These are phyloP conservation scores for Sinocyclocheilus anophthalmus DNA, from an alignment of 2,113 vertebrate species.

Conservation along the genomic window DNA sequence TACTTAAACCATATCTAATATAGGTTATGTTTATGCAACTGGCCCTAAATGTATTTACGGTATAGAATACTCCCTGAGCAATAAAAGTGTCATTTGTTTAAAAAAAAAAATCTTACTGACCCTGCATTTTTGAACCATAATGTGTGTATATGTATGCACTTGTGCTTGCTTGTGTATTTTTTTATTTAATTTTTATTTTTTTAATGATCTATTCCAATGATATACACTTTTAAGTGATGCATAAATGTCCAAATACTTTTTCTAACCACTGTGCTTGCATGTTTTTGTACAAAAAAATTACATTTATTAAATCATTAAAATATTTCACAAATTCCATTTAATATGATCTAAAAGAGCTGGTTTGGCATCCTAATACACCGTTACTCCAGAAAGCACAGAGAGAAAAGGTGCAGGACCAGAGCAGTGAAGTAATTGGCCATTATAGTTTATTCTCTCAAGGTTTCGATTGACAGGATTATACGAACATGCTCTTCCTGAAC, in stretches of 20 bases:
- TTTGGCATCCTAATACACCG: not conserved
- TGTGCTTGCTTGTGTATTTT: not conserved
- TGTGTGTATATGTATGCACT: not conserved
- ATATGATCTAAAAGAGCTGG: not conserved
- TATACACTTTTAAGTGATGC: not conserved
- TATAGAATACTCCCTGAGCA: no score
- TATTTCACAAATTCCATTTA: not conserved
- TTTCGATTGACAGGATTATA: constrained; percentile 2
- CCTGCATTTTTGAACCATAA: not conserved
- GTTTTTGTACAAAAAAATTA: not conserved
- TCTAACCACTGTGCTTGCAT: not conserved
- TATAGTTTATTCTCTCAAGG: not conserved
- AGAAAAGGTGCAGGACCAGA: not conserved
- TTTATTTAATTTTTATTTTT: not conserved
- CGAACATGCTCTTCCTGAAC: constrained; percentile 1
- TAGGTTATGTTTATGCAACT: no score
- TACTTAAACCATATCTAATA: no score
- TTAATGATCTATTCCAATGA: not conserved
- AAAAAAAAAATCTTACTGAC: not conserved
- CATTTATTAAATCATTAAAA: not conserved
- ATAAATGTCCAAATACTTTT: not conserved
- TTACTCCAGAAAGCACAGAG: not conserved
- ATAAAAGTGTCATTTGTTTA: no score
- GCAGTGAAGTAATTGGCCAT: not conserved
- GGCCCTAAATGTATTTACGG: no score